These are phyloP conservation scores for Cyclargus thomasi DNA, from an alignment of 1,140 invertebrate genomes.

Conservation along the genomic window DNA sequence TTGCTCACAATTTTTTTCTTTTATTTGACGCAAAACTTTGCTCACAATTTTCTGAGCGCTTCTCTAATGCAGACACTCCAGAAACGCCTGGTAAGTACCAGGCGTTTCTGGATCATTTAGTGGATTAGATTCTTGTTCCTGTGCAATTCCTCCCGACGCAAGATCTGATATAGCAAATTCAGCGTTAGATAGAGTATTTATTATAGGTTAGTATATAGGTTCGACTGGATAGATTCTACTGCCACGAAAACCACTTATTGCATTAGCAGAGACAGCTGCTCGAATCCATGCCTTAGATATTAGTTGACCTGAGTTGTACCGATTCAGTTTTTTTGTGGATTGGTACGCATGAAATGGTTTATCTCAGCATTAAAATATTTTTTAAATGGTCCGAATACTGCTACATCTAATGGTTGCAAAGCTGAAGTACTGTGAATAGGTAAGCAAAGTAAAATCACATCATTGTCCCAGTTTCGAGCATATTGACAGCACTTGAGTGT, in stretches of 20 bases:
- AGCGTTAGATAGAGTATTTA: conserved; percentile 31
- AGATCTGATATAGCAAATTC: conserved; percentile 32
- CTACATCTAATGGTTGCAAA: conserved; percentile 44
- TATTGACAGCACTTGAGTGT: conserved; percentile 37
- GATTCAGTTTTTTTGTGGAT: conserved; percentile 35
- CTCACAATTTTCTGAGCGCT: too few relatives aligned
- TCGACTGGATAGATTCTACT: conserved; percentile 32
- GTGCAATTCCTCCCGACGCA: conserved; percentile 24
- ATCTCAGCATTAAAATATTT: conserved; percentile 31
- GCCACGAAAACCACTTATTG: conserved; percentile 32
- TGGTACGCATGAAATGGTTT: conserved; percentile 31
- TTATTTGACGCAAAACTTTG: too few relatives aligned
- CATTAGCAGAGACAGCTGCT: conserved; percentile 28
- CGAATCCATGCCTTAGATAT: conserved; percentile 30
- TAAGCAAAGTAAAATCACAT: conserved; percentile 49
- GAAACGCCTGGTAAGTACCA: conserved; percentile 22
- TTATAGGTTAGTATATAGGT: too few relatives aligned
- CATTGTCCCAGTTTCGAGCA: conserved; percentile 45
- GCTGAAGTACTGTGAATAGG: conserved; percentile 40
- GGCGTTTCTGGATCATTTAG: conserved; percentile 26
- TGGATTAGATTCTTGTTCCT: conserved; percentile 22
- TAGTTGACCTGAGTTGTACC: conserved; percentile 27
- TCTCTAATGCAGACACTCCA: conserved; percentile 20
- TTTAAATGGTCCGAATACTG: conserved; percentile 43
- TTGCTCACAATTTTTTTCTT: too few relatives aligned